These are phyloP conservation scores for Alca torda DNA, from an alignment of 2,797 vertebrate species.

Conservation along the genomic window DNA sequence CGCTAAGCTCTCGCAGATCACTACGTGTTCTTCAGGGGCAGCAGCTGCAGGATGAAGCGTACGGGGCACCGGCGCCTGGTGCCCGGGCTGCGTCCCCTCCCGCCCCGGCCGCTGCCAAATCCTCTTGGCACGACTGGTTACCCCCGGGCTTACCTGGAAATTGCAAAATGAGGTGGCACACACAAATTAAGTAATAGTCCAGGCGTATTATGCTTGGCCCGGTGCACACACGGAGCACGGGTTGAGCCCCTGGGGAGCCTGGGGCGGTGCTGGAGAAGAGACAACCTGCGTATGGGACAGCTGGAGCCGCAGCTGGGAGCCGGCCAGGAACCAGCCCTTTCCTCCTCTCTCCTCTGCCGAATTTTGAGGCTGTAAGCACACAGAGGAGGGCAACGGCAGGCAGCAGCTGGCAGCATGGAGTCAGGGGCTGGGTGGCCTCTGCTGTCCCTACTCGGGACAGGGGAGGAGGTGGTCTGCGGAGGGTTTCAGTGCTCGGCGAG, in stretches of 20 bases:
- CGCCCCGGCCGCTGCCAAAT: background rate
- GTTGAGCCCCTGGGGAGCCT: background rate
- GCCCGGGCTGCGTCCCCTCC: background rate
- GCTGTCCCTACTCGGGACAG: background rate
- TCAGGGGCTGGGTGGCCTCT: background rate
- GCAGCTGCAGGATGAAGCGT: background rate
- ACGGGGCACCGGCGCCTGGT: accelerated
- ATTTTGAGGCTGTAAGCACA: background rate
- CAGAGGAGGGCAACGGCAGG: background rate
- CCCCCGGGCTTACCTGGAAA: background rate
- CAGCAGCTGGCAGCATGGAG: accelerated
- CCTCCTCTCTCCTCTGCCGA: background rate
- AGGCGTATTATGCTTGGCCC: background rate
- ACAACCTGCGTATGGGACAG: background rate
- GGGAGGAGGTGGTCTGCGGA: background rate
- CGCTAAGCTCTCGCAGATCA: background rate
- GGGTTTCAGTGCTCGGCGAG: background rate
- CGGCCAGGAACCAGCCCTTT: background rate
- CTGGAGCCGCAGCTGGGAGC: background rate
- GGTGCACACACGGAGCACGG: background rate
- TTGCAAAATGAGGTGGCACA: background rate
- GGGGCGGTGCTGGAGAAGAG: background rate
- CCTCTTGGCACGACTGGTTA: background rate
- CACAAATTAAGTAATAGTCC: background rate
- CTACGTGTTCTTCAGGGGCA: background rate